phyloP scores from a whole-genome alignment of 2,113 vertebrate genomes.

The Burhinus oedicnemus region DNA sequence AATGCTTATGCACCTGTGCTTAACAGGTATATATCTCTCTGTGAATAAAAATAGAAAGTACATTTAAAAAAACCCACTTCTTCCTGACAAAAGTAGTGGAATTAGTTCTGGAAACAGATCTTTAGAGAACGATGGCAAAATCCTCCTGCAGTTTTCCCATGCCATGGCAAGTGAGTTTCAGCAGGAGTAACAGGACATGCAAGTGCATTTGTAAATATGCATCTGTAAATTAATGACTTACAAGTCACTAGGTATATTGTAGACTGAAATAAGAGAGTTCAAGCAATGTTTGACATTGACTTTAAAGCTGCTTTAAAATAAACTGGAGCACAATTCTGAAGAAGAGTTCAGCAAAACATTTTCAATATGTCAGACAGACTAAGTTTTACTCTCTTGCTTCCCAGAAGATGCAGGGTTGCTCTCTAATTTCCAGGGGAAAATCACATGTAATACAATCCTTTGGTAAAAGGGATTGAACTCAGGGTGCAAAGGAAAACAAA shows the following conservation, averaged over 20 bases:
- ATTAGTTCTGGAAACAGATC: background rate
- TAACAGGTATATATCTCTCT: background rate
- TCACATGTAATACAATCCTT: background rate
- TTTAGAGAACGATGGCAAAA: background rate
- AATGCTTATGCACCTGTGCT: background rate
- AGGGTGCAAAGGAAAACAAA: background rate
- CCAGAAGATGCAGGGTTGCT: background rate
- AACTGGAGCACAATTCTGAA: background rate
- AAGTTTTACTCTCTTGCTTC: background rate
- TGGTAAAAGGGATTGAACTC: background rate
- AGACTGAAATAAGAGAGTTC: background rate
- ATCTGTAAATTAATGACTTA: background rate
- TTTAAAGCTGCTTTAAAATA: background rate
- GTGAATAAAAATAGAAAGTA: background rate
- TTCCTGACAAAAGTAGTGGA: background rate
- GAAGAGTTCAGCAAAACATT: background rate
- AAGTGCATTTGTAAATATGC: background rate
- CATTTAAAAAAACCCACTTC: background rate
- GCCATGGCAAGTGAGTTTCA: background rate
- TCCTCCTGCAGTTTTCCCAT: background rate
- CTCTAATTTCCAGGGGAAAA: background rate
- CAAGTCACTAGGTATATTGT: background rate
- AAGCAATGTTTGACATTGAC: background rate
- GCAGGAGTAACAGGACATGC: background rate
- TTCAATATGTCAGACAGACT: background rate